Evolutionary conservation across 2,113 vertebrate species (phyloP).

Genomic region (Myiagra hebetior): DNA sequence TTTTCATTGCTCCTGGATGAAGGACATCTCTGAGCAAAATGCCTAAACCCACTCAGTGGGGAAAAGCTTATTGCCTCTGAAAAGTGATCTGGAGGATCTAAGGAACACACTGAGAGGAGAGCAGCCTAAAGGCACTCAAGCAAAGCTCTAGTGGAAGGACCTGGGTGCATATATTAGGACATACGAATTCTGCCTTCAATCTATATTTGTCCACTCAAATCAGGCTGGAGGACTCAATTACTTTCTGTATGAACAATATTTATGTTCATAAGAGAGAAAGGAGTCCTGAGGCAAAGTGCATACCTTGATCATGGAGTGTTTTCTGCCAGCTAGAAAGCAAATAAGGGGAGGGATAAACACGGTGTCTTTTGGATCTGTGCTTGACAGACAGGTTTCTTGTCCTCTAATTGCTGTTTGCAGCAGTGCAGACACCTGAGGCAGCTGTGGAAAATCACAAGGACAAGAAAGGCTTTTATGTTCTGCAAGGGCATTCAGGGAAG

Average conservation of each 20-base stretch:
- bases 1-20: not conserved
- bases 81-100: not conserved
- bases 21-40: not conserved
- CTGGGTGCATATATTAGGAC: not conserved
- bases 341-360: not conserved
- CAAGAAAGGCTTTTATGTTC: not conserved
- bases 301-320: not conserved
- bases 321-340: not conserved
- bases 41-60: not conserved
- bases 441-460: not conserved
- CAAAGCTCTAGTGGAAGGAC: not conserved
- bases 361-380: not conserved
- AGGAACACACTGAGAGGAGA: not conserved
- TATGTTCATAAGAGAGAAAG: not conserved
- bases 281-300: not conserved
- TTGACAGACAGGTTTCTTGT: conserved; percentile 19
- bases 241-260: not conserved
- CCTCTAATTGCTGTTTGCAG: conserved; percentile 40
- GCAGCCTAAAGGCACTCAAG: not conserved
- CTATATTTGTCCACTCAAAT: not conserved
- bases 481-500: not conserved
- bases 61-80: not conserved
- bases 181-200: not conserved
- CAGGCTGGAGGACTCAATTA: not conserved
- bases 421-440: not conserved